Base-by-base conservation (phyloP, 2,888 invertebrate genomes). In the Cataglyphis rosenhaueri region DNA sequence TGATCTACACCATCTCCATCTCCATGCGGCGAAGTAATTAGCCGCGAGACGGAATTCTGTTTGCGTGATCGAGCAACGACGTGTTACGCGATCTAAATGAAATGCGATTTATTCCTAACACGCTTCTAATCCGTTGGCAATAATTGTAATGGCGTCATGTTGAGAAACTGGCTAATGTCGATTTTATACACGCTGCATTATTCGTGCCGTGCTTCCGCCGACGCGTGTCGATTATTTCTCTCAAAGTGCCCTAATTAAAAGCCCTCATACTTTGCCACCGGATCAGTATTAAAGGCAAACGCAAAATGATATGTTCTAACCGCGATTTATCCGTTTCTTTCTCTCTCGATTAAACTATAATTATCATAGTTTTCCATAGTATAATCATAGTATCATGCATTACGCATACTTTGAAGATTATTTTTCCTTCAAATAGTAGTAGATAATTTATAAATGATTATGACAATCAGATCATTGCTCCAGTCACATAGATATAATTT, bases 71-170 rank as follows among this genome's bases (percentile, higher is more conserved):
- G 44, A 78, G 41, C 5, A 21, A 44, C 78, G 59, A 48, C 44
- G 59, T 48, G 70, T 48, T 35, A 70, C 78, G 59, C 70, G 70
- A 79, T 79, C 44, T 59, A 79, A 79, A 79, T 79, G 66, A 79
- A 79, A 70, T 61, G 70, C 78, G 70, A 79, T 79, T 79, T 70
- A 78, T 70, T 41, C 55, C 70, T 61, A 70, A 70, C 44, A 44
- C 44, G 78, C 68, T 4, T 61, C 44, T 59, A 68, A 68, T 59
- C 59, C 68, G 12, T 44, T 25, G 59, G 59, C 44, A 57, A 68
- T 68, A 68, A 68, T 52, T 68, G 44, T 68, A 70, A 79, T 79
- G 70, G 78, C 70, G 59, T 35, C 78, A 21, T 41, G 68, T 78
- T 59, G 78, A 68, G 12, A 79, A 79, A 70, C 44, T 4, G n/a